phyloP scores from a whole-genome alignment of 2,113 vertebrate genomes.

The Atractosteus spatula region DNA sequence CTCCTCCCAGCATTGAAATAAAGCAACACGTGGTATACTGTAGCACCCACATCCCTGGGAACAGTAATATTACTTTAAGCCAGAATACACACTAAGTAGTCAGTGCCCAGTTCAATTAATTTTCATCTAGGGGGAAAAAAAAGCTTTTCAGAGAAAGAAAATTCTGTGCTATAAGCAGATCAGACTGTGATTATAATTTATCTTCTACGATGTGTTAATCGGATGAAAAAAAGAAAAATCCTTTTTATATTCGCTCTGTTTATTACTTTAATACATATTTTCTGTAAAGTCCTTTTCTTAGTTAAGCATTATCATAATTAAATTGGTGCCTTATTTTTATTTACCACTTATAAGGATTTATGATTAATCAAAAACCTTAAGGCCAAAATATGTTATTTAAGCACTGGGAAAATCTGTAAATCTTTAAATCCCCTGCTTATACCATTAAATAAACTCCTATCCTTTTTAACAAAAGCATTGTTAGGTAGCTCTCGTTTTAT shows the following conservation, averaged over 20 bases:
- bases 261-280: conserved; percentile 61
- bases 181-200: conserved; percentile 40
- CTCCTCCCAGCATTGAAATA: not conserved
- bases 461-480: too few species aligned
- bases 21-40: conserved; percentile 17
- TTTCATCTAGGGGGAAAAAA: conserved; percentile 19
- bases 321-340: conserved; percentile 38
- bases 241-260: conserved; percentile 55
- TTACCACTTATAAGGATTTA: conserved; percentile 36
- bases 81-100: conserved; percentile 17
- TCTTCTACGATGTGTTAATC: conserved; percentile 45
- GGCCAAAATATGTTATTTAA: conserved; percentile 38
- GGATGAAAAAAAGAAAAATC: conserved; percentile 49
- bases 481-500: too few species aligned
- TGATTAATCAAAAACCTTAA: conserved; percentile 32
- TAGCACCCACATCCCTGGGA: conserved; percentile 16
- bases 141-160: conserved; percentile 1
- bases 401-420: conserved; percentile 34
- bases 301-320: conserved; percentile 50
- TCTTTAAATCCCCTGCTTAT: conserved; percentile 25
- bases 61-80: conserved; percentile 27
- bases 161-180: conserved; percentile 34
- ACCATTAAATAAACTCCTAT: too few species aligned
- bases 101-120: conserved; percentile 42
- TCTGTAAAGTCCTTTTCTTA: conserved; percentile 41